phyloP scores from a whole-genome alignment of 2,797 vertebrate genomes.

The Lagodon rhomboides region DNA sequence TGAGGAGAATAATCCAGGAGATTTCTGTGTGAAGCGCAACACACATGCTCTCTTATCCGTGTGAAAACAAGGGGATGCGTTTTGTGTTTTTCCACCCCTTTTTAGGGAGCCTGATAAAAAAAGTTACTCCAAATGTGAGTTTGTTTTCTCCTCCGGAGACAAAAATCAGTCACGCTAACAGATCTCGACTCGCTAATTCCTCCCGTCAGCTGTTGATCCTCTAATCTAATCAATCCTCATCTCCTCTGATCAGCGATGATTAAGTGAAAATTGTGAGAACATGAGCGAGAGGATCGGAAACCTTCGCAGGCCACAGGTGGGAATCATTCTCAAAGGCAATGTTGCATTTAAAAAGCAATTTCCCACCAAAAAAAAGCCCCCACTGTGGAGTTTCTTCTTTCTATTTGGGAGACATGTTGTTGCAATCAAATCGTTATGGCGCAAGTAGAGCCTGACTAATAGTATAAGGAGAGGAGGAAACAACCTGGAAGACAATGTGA shows the following conservation, averaged over 20 bases:
- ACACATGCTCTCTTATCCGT: slow-evolving; percentile 18
- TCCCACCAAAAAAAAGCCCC: slow-evolving; percentile 58
- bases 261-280: slow-evolving; percentile 20
- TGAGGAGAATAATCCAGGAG: slow-evolving; percentile 45
- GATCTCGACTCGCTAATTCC: slow-evolving; percentile 15
- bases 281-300: slow-evolving; percentile 49
- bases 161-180: slow-evolving; percentile 31
- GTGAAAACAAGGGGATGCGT: slow-evolving; percentile 23
- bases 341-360: slow-evolving; percentile 80
- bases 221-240: slow-evolving; percentile 57
- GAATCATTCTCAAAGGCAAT: slow-evolving; percentile 81
- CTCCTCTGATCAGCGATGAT: slow-evolving; percentile 33
- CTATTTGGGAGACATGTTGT: slow-evolving; percentile 76
- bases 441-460: slow-evolving; percentile 82
- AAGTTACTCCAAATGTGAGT: not conserved
- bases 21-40: slow-evolving; percentile 40
- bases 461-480: slow-evolving; percentile 80
- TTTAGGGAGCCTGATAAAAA: not conserved
- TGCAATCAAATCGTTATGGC: slow-evolving; percentile 82
- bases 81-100: not conserved
- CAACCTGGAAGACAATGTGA: slow-evolving; percentile 67
- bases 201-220: slow-evolving; percentile 23
- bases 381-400: slow-evolving; percentile 59
- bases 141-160: slow-evolving; percentile 1
- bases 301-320: slow-evolving; percentile 80